Percentiles rank a stretch among this genome's conserved stretches.
phyloP scores from a whole-genome alignment of 2,888 invertebrate genomes.

The Drosophila yooni region DNA sequence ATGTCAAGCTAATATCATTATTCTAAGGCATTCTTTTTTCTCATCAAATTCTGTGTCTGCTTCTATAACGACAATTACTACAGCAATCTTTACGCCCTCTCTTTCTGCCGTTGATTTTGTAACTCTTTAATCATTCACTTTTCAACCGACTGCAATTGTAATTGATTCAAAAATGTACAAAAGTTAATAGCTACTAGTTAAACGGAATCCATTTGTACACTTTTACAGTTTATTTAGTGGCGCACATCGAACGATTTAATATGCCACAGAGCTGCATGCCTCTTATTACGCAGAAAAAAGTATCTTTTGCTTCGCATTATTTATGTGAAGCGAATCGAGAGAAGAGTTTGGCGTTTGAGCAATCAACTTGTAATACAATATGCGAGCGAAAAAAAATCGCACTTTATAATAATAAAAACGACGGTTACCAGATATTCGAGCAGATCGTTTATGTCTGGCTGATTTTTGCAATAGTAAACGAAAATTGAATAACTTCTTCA shows the following conservation, averaged over 20 bases:
- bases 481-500: background rate
- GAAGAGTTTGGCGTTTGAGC: background rate
- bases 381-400: background rate
- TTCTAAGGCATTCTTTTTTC: background rate
- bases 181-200: background rate
- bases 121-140: too few relatives aligned
- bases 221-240: constrained; percentile 29
- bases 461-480: background rate
- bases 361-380: constrained; percentile 9
- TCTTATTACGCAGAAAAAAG: background rate
- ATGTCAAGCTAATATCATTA: background rate
- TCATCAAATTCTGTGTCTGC: too few relatives aligned
- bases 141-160: background rate
- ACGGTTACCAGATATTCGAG: background rate
- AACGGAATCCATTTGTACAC: background rate
- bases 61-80: background rate
- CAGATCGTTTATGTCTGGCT: background rate
- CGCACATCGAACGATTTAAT: background rate
- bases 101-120: background rate
- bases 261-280: background rate
- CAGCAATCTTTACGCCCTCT: background rate
- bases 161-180: background rate
- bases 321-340: constrained; percentile 1
- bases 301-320: background rate
- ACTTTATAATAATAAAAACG: background rate